phyloP scores from a whole-genome alignment of 2,113 vertebrate species.

The Boleophthalmus pectinirostris region DNA sequence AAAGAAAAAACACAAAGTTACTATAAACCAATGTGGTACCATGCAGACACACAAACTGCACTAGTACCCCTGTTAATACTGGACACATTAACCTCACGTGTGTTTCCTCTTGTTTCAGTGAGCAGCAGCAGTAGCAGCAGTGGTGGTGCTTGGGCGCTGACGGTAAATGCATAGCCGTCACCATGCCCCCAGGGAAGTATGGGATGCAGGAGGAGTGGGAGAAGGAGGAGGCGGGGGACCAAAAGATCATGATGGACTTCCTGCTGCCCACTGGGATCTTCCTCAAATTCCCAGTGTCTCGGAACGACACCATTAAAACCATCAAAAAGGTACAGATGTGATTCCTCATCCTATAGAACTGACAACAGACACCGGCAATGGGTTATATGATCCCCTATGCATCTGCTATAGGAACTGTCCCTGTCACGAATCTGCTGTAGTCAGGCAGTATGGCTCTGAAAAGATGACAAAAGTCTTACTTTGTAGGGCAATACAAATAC shows the following conservation, averaged over 20 bases:
- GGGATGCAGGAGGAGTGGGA: conserved; percentile 93
- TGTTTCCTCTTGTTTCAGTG: conserved; percentile 34
- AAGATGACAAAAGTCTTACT: background rate
- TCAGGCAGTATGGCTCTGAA: conserved; percentile 2
- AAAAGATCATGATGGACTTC: conserved; percentile 88
- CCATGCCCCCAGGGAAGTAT: conserved; percentile 94
- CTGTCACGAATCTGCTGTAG: conserved; percentile 24
- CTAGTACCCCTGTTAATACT: conserved; percentile 26
- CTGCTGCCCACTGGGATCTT: conserved; percentile 95
- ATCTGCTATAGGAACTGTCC: conserved; percentile 12
- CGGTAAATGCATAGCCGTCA: conserved; percentile 79
- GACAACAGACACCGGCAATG: background rate
- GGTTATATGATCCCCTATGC: background rate
- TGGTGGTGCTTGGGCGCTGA: conserved; percentile 61
- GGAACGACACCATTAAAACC: conserved; percentile 86
- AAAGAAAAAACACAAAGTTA: background rate
- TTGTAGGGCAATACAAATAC: background rate
- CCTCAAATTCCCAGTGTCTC: conserved; percentile 87
- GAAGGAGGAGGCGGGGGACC: conserved; percentile 83
- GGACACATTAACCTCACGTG: conserved; percentile 41
- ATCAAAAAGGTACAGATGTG: conserved; percentile 87
- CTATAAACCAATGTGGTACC: background rate
- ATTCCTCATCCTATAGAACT: background rate
- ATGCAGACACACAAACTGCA: background rate
- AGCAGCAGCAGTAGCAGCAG: conserved; percentile 42